Evolutionary conservation across 2,888 invertebrate species (phyloP).

Genomic region (Urechis unicinctus): DNA sequence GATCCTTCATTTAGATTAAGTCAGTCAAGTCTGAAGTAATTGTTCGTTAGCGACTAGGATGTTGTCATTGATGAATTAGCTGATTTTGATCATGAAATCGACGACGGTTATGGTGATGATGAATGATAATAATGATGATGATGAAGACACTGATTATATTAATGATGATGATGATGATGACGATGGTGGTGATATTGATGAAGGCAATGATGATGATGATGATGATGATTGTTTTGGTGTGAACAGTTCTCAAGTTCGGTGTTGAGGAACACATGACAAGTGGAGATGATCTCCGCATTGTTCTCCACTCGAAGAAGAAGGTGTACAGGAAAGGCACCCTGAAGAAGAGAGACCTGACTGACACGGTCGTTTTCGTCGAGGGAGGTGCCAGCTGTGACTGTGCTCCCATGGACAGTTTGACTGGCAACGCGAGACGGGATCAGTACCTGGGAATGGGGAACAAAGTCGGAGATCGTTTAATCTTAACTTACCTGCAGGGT

Average conservation of each 20-base stretch:
- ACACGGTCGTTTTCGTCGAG: slow-evolving; percentile 1
- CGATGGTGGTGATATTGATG: too few relatives aligned
- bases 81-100: too few relatives aligned
- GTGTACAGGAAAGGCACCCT: slow-evolving; percentile 1
- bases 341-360: not conserved
- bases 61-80: too few relatives aligned
- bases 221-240: not conserved
- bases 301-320: not conserved
- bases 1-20: too few relatives aligned
- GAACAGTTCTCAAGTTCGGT: not conserved
- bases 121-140: too few relatives aligned
- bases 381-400: not conserved
- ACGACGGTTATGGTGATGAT: too few relatives aligned
- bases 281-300: not conserved
- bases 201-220: too few relatives aligned
- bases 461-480: not conserved
- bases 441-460: not conserved
- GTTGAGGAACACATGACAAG: not conserved
- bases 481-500: not conserved
- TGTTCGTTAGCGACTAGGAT: too few relatives aligned
- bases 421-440: not conserved
- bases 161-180: too few relatives aligned
- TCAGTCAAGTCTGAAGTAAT: too few relatives aligned
- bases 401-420: not conserved
- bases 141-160: too few relatives aligned